Base-by-base conservation (phyloP, 2,888 invertebrate species). In the Scaptomyza reducta region DNA sequence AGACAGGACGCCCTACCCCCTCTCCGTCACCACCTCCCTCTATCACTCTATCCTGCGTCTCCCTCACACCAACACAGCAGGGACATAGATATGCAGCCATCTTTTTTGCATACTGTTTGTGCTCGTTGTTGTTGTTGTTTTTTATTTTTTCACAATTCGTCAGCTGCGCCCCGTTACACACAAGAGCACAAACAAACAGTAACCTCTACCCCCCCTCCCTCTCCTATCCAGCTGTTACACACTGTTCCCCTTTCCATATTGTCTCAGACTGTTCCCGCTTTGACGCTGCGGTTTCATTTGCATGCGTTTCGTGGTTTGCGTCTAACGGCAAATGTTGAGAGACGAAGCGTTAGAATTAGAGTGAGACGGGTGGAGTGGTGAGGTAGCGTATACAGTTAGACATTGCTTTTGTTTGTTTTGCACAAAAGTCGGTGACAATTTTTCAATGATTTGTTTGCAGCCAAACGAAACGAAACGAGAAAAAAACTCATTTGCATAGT, bases 361-460 rank as follows among this genome's bases (percentile, higher is more conserved):
- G 38, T 14, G 35, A 1, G 29, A 29, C 9, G 29, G 10, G 7
- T 1, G 29, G 31, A 5, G 22, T 4, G 22, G 22, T 1, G 22
- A 3, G n/a, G n/a, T n/a, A 13, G 14, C 38, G 33, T 11, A 5
- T 11, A 33, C 33, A 13, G 33, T 33, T 40, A 47, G 29, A 27
- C 33, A 33, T 9, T 42, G 71, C 56, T 66, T 49, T 56, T 56
- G 65, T 66, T 77, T 66, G 69, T 47, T 63, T 60, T 62, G 69
- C 61, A 58, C 61, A 63, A 66, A 70, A 78, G 74, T 70, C 89
- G 89, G 87, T 84, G 88, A 89, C 89, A 90, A 89, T 89, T 90
- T 88, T 90, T 85, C 89, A 90, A 90, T 89, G 88, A 89, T 87
- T 90, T 90, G 83, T 87, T 86, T 79, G 58, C 51, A 18, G 35